Conservation (phyloP, 2,888 invertebrate species). For the Notodonta ziczac region DNA sequence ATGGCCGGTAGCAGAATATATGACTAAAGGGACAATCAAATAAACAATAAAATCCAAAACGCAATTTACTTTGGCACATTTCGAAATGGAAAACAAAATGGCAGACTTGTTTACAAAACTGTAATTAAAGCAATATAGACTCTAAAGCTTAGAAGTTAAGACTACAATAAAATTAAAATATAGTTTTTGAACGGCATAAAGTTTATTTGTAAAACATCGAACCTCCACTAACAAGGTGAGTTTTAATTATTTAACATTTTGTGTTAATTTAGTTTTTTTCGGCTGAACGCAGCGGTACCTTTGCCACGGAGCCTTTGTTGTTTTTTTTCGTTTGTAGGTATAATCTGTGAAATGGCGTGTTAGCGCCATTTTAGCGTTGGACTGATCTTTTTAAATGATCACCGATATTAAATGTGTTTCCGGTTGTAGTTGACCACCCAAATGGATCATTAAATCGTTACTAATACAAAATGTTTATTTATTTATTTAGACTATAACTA, state of each 20-base stretch:
- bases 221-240: conserved; percentile 74
- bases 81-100: conserved; percentile 32
- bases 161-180: not conserved
- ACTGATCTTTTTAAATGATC: conserved; percentile 69
- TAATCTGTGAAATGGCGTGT: conserved; percentile 82
- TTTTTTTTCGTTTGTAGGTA: conserved; percentile 65
- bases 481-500: not conserved
- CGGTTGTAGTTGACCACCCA: conserved; percentile 61
- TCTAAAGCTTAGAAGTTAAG: conserved; percentile 5
- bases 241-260: conserved; percentile 79
- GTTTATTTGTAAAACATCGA: conserved; percentile 60
- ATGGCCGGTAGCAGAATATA: conserved; percentile 46
- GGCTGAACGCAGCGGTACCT: conserved; percentile 59
- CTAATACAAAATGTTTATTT: not conserved
- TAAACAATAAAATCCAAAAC: conserved; percentile 73
- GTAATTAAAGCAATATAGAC: conserved; percentile 5
- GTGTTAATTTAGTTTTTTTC: conserved; percentile 77
- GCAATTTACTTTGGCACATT: conserved; percentile 67
- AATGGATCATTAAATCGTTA: conserved; percentile 7
- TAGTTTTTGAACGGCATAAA: conserved; percentile 9
- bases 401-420: conserved; percentile 69
- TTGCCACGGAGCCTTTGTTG: conserved; percentile 63
- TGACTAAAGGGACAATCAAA: conserved; percentile 62
- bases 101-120: not conserved
- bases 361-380: conserved; percentile 65